phyloP scores from a whole-genome alignment of 2,888 invertebrate species.

The Beris morrisii region DNA sequence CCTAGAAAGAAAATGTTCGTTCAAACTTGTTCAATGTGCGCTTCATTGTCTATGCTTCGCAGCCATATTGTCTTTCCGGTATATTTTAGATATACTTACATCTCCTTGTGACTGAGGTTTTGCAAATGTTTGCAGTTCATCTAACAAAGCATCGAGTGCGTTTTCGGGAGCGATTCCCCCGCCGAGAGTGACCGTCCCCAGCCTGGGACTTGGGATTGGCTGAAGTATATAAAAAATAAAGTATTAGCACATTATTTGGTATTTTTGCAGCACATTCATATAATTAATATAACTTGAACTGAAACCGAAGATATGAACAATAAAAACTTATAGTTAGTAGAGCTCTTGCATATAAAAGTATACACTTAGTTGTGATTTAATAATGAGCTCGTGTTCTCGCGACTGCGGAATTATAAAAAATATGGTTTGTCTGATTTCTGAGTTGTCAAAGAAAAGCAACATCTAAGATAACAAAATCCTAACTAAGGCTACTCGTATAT shows the following conservation, averaged over 20 bases:
- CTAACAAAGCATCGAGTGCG: slow-evolving; percentile 96
- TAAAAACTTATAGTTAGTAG: slow-evolving; percentile 18
- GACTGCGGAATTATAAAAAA: too few species aligned
- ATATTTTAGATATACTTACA: slow-evolving; percentile 42
- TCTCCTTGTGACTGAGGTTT: slow-evolving; percentile 62
- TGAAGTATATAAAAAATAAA: slow-evolving; percentile 46
- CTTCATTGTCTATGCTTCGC: too few species aligned
- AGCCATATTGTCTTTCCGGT: too few species aligned
- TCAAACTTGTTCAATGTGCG: neutral
- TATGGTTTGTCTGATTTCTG: too few species aligned
- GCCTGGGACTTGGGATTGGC: slow-evolving; percentile 66
- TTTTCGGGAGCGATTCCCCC: slow-evolving; percentile 73
- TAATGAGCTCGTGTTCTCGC: too few species aligned
- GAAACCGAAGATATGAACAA: slow-evolving; percentile 10
- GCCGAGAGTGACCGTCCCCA: slow-evolving; percentile 64
- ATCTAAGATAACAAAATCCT: too few species aligned
- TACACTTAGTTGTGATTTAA: too few species aligned
- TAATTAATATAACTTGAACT: slow-evolving; percentile 18
- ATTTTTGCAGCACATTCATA: neutral
- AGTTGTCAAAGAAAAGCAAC: too few species aligned
- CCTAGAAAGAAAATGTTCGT: slow-evolving; percentile 42
- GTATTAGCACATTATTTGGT: neutral
- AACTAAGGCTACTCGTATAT: too few species aligned
- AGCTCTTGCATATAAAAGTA: neutral
- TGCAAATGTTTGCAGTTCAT: slow-evolving; percentile 87